A percentile compares a stretch with the other conserved stretches of the same genome.
phyloP scores from a whole-genome alignment of 1,140 invertebrate species.

The Anoplophora glabripennis region DNA sequence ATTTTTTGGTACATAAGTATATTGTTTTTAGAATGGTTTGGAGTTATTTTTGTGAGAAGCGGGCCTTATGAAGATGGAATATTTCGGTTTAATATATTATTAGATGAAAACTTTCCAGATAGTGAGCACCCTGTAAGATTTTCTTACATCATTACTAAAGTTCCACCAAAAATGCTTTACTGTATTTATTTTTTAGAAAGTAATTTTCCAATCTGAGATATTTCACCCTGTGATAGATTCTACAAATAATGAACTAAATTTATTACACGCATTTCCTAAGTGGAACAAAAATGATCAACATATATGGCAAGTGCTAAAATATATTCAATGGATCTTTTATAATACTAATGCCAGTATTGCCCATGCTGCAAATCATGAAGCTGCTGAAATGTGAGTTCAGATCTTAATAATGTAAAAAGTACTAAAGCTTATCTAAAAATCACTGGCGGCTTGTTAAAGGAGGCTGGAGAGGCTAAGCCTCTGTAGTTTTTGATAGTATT shows the following conservation, averaged over 20 bases:
- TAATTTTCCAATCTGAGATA: slow-evolving; percentile 81
- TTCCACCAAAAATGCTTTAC: background rate
- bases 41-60: slow-evolving; percentile 85
- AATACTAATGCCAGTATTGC: slow-evolving; percentile 67
- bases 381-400: slow-evolving; percentile 68
- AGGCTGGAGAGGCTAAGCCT: too few species aligned
- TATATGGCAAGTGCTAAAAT: slow-evolving; percentile 87
- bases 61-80: slow-evolving; percentile 85
- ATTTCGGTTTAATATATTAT: slow-evolving; percentile 81
- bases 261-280: slow-evolving; percentile 73
- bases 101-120: slow-evolving; percentile 87
- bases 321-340: slow-evolving; percentile 76
- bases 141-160: background rate
- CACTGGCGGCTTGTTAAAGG: too few species aligned
- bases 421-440: too few species aligned
- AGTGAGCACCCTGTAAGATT: slow-evolving; percentile 74
- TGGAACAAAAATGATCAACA: slow-evolving; percentile 82
- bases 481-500: too few species aligned
- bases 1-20: slow-evolving; percentile 1
- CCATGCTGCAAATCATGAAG: slow-evolving; percentile 72
- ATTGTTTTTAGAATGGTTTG: slow-evolving; percentile 80
- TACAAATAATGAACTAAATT: slow-evolving; percentile 71
- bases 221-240: slow-evolving; percentile 85
- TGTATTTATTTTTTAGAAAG: slow-evolving; percentile 60
- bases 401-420: slow-evolving; percentile 12